Evolutionary conservation across 1,140 invertebrate genomes (phyloP).

Genomic region (Drosophila neocordata): DNA sequence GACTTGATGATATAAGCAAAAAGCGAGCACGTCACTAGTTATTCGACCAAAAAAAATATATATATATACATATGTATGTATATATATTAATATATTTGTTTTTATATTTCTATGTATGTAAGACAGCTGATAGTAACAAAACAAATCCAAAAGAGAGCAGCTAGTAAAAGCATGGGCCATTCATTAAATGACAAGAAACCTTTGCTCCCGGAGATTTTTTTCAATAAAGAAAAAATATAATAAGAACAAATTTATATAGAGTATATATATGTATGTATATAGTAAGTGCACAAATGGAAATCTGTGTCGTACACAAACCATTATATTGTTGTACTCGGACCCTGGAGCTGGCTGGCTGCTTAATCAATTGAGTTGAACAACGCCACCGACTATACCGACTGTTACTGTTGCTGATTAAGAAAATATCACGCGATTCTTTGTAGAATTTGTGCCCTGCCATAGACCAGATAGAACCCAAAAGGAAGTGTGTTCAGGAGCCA

Average conservation of each 20-base stretch:
- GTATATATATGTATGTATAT: too few relatives aligned
- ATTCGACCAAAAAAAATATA: background rate
- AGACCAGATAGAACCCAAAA: conserved; percentile 32
- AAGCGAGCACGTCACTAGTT: conserved; percentile 7
- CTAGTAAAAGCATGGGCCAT: conserved; percentile 49
- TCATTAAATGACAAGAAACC: conserved; percentile 63
- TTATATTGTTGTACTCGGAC: conserved; percentile 48
- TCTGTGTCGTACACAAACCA: conserved; percentile 41
- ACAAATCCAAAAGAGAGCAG: conserved; percentile 16
- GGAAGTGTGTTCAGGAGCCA: conserved; percentile 12
- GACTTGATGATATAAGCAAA: conserved; percentile 19
- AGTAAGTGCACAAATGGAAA: conserved; percentile 26
- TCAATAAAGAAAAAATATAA: conserved; percentile 10
- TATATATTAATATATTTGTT: background rate
- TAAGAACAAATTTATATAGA: background rate
- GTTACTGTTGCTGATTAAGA: conserved; percentile 63
- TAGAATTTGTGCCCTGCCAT: conserved; percentile 70
- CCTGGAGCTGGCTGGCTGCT: conserved; percentile 42
- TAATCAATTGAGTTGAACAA: conserved; percentile 71
- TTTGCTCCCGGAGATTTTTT: conserved; percentile 79
- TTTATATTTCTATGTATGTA: too few relatives aligned
- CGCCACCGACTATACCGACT: conserved; percentile 16
- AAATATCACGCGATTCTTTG: conserved; percentile 73
- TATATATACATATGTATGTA: too few relatives aligned
- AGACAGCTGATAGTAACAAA: conserved; percentile 17